Evolutionary conservation across 2,113 vertebrate species (phyloP).

Genomic region (Noturus placidus): DNA sequence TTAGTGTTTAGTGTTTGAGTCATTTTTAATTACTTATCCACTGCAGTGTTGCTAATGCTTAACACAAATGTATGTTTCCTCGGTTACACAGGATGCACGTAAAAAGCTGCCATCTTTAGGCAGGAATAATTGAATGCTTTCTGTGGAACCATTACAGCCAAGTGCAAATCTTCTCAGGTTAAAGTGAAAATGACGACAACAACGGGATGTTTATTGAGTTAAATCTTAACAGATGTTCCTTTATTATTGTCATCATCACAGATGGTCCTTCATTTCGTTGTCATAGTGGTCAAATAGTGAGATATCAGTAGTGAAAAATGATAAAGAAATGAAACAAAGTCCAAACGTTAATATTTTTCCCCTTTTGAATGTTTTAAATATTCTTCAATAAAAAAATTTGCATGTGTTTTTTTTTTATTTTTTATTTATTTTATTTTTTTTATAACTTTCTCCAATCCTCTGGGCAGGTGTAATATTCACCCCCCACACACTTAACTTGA

Average conservation of each 20-base stretch:
- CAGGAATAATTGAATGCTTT: neutral
- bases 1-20: neutral
- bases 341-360: neutral
- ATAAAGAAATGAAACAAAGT: neutral
- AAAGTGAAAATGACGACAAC: neutral
- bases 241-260: neutral
- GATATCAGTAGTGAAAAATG: neutral
- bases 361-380: neutral
- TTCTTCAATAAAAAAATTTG: neutral
- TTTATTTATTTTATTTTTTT: neutral
- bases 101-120: neutral
- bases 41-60: neutral
- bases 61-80: neutral
- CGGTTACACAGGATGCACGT: neutral
- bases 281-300: neutral
- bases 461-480: slow-evolving; percentile 1
- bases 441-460: neutral
- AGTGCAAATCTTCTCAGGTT: neutral
- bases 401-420: neutral
- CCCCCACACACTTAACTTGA: neutral
- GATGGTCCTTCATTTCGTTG: neutral
- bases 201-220: neutral
- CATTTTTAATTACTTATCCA: neutral
- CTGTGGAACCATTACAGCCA: neutral
- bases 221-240: neutral